Base-by-base conservation (phyloP, 1,140 invertebrate species). In the Aradophagus sp. region DNA sequence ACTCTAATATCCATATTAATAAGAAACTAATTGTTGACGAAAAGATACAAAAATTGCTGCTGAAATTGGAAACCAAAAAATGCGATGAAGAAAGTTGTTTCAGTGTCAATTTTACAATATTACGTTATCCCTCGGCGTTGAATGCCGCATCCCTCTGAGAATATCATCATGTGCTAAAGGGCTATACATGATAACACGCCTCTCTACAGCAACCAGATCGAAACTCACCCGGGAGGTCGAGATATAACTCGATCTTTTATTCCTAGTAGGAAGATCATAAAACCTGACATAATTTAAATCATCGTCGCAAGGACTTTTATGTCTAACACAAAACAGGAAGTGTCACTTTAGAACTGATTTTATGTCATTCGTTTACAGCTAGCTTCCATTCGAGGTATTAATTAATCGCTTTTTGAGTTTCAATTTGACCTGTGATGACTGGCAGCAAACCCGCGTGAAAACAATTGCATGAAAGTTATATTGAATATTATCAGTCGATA, bases 271-370 rank as follows among this genome's bases (percentile, higher is more conserved):
- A 63, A 59, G 65, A 69, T 74, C 73, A 77, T 74, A 77, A 75
- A 77, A 77, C 44, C 62, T 62, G 67, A 74, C 67, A 77, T 74
- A 74, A 76, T 76, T 73, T 65, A 58, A 73, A 71, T 62, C 71
- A 73, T 68, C 56, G 62, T 65, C 53, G 45, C 42, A 34, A 32
- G 20, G n/a, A 31, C 50, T 73, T 53, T 70, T 62, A 74, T 74
- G 73, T 74, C 65, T 66, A 59, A 55, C 68, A 72, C 61, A 52
- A 20, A 55, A 34, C 11, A 32, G 39, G 26, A 35, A 61, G 42
- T 61, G 65, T 41, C 26, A 48, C 23, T 66, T 59, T 27, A 23
- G 12, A 56, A 62, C 48, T 63, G 58, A 66, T 66, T 66, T 67
- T 50, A 39, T 31, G 48, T 44, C 23, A 58, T 48, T 35, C 50